Evolutionary conservation across 2,113 vertebrate species (phyloP).

Genomic region (Recurvirostra avosetta): DNA sequence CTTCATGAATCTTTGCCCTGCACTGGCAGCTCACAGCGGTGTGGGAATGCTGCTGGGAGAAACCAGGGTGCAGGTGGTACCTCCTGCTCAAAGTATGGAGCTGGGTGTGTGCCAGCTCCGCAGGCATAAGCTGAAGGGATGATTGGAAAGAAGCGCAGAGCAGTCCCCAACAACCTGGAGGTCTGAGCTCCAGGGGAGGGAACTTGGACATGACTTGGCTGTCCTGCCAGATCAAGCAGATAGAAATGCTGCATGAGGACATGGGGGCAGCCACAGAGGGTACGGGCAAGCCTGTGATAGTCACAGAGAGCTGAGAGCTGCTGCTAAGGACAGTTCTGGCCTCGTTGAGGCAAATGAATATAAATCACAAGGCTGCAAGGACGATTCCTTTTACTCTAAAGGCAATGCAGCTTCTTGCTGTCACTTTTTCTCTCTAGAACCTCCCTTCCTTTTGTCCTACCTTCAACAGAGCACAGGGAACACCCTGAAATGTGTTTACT

Average conservation of each 20-base stretch:
- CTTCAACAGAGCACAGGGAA: not conserved
- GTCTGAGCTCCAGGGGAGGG: not conserved
- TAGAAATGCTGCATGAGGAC: not conserved
- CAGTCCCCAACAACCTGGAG: not conserved
- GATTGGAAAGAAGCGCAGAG: not conserved
- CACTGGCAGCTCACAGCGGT: not conserved
- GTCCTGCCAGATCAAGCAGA: not conserved
- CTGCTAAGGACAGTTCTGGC: not conserved
- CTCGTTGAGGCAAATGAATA: fast-evolving
- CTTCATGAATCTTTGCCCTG: not conserved
- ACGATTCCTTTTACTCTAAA: not conserved
- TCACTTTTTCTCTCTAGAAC: fast-evolving
- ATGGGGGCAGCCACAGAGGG: not conserved
- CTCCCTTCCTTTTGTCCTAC: not conserved
- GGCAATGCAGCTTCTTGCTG: not conserved
- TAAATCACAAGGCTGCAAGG: not conserved
- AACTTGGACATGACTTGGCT: not conserved
- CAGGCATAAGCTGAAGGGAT: not conserved
- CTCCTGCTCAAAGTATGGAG: not conserved
- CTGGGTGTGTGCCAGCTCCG: not conserved
- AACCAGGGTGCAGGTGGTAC: not conserved
- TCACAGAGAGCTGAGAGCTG: not conserved
- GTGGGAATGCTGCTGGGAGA: not conserved
- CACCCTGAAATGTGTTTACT: not conserved
- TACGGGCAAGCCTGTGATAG: not conserved